A percentile compares a stretch with the other conserved stretches of the same genome.
phyloP scores from a whole-genome alignment of 2,797 vertebrate genomes.

The Leucoraja ocellata region DNA sequence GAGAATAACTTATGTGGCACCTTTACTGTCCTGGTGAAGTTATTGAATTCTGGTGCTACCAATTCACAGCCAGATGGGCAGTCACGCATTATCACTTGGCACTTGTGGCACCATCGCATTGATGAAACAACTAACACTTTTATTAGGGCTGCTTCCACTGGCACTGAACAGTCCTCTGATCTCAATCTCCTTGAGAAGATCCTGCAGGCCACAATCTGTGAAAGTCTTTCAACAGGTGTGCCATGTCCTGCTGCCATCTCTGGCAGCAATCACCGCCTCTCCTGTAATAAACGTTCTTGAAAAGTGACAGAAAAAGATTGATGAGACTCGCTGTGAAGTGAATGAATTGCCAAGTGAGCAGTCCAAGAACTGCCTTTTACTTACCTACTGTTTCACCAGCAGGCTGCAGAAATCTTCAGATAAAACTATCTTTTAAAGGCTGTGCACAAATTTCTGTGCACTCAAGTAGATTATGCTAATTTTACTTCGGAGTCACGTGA shows the following conservation, averaged over 20 bases:
- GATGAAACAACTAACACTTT: neutral
- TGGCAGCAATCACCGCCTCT: neutral
- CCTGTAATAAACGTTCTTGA: neutral
- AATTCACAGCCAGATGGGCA: neutral
- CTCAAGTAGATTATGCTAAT: neutral
- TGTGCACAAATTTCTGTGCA: neutral
- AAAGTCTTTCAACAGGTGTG: constrained; percentile 1
- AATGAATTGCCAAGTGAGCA: neutral
- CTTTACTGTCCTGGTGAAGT: neutral
- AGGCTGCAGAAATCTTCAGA: neutral
- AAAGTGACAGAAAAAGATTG: constrained; percentile 30
- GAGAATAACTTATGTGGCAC: neutral
- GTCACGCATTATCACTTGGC: neutral
- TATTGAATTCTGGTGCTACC: neutral
- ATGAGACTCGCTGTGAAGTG: constrained; percentile 18
- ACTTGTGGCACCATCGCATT: neutral
- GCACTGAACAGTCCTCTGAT: neutral
- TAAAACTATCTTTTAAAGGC: constrained; percentile 10
- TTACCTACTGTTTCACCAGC: constrained; percentile 16
- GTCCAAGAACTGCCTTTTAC: neutral
- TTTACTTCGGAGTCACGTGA: too few species aligned
- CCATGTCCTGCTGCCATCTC: constrained; percentile 1
- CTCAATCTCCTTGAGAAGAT: constrained; percentile 4
- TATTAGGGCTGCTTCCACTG: neutral
- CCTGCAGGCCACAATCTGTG: neutral